Evolutionary conservation across 1,140 invertebrate genomes (phyloP).

Genomic region (Rhynchophorus ferrugineus): DNA sequence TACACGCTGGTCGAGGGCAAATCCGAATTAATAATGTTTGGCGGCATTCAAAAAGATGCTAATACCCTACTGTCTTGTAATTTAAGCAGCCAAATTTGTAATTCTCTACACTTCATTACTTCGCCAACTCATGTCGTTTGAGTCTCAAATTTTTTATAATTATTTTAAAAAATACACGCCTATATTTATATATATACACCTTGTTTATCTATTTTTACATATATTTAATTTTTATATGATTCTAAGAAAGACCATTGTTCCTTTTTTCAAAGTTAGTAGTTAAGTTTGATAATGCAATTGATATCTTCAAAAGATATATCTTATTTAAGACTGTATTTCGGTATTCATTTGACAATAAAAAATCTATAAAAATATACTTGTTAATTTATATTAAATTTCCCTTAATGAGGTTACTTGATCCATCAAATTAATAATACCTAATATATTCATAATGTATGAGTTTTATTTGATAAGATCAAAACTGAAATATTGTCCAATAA

Average conservation of each 20-base stretch:
- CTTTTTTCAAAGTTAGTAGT: not conserved
- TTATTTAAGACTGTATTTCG: not conserved
- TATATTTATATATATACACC: not conserved
- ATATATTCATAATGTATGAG: no score
- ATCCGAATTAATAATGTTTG: constrained; percentile 90
- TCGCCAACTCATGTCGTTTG: constrained; percentile 65
- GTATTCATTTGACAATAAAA: no score
- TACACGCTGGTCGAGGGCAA: constrained; percentile 84
- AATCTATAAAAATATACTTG: no score
- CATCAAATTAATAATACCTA: no score
- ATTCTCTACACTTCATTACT: constrained; percentile 71
- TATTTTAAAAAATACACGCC: not conserved
- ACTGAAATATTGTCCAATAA: no score
- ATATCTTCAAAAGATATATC: not conserved
- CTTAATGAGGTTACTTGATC: no score
- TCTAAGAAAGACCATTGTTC: not conserved
- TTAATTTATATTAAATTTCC: no score
- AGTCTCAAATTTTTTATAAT: constrained; percentile 31
- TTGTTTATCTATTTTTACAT: not conserved
- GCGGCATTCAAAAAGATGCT: constrained; percentile 77
- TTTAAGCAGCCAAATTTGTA: constrained; percentile 56
- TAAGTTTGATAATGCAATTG: not conserved
- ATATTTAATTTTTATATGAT: not conserved
- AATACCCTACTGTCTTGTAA: constrained; percentile 42
- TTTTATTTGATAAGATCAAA: no score